These are phyloP conservation scores for Acanthopagrus latus DNA, from an alignment of 2,797 vertebrate species.

Conservation along the genomic window DNA sequence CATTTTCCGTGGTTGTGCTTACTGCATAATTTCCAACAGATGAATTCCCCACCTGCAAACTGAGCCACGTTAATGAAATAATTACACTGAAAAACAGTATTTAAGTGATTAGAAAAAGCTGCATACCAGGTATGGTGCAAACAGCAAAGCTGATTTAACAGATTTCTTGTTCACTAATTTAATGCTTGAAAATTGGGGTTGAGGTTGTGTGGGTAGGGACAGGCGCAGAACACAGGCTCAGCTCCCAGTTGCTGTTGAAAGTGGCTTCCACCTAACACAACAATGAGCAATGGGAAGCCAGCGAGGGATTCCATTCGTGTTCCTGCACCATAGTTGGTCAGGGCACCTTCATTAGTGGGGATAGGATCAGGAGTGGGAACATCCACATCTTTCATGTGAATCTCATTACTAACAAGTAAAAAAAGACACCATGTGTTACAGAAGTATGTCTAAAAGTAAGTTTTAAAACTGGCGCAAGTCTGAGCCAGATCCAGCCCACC, in stretches of 20 bases:
- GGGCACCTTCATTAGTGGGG: background rate
- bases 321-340: slow-evolving; percentile 3
- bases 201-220: background rate
- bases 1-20: slow-evolving; percentile 17
- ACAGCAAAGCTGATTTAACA: background rate
- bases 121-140: background rate
- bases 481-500: no score
- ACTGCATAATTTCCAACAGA: slow-evolving; percentile 18
- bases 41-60: slow-evolving; percentile 21
- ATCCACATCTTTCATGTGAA: slow-evolving; percentile 10
- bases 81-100: background rate
- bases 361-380: slow-evolving; percentile 9
- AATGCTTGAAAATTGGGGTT: background rate
- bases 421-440: slow-evolving; percentile 2
- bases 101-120: background rate
- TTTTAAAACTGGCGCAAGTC: no score
- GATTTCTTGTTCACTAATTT: background rate
- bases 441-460: slow-evolving; percentile 14
- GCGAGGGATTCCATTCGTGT: background rate
- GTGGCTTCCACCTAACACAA: background rate
- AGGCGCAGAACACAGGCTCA: background rate
- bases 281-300: background rate
- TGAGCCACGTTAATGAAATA: background rate
- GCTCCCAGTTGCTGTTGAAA: background rate
- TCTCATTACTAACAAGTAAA: slow-evolving; percentile 2